Evolutionary conservation across 2,113 vertebrate species (phyloP).

Genomic region (Plectropomus leopardus): DNA sequence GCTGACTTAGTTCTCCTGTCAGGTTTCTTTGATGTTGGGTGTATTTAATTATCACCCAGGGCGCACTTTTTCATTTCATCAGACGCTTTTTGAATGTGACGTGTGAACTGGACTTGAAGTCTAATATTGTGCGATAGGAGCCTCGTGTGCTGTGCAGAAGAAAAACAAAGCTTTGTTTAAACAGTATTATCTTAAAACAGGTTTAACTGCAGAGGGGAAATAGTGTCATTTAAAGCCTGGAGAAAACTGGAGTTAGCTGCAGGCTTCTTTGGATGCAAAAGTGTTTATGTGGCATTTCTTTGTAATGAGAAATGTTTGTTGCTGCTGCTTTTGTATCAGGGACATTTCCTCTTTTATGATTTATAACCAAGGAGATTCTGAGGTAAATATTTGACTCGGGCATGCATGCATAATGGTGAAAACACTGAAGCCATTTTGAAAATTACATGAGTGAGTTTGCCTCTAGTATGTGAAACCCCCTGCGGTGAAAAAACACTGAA

Average conservation of each 20-base stretch:
- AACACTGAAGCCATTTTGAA: neutral
- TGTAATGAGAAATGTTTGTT: neutral
- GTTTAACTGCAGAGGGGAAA: constrained; percentile 36
- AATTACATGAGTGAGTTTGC: neutral
- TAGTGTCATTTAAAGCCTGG: neutral
- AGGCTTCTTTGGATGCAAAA: neutral
- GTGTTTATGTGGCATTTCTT: constrained; percentile 1
- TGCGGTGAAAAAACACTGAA: neutral
- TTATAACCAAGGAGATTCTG: neutral
- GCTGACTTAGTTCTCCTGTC: neutral
- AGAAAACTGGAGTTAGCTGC: constrained; percentile 5
- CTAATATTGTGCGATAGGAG: neutral
- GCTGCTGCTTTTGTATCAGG: neutral
- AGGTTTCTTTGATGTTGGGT: neutral
- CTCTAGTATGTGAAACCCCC: neutral
- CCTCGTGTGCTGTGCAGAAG: neutral
- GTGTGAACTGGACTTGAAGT: neutral
- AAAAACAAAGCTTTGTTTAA: constrained; percentile 42
- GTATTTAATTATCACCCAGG: neutral
- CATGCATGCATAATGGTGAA: neutral
- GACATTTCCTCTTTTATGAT: constrained; percentile 48
- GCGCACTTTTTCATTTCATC: neutral
- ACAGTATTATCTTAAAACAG: constrained; percentile 30
- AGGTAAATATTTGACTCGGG: constrained; percentile 36
- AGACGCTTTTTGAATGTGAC: neutral